Evolutionary conservation across 2,888 invertebrate species (phyloP).

Genomic region (Diloba caeruleocephala): DNA sequence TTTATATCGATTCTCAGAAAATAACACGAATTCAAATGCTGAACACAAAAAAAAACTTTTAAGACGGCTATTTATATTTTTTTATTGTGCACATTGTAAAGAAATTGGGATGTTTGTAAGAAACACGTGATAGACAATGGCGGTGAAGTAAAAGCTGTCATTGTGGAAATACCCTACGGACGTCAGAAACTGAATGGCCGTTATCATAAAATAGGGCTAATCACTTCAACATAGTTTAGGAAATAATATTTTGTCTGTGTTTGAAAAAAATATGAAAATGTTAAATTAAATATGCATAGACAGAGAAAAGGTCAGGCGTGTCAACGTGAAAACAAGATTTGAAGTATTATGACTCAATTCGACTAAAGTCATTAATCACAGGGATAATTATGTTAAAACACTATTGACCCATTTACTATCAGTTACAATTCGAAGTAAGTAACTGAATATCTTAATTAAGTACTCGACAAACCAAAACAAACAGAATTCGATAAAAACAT

Average conservation of each 20-base stretch:
- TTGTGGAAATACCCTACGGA: constrained; percentile 56
- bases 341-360: too few relatives aligned
- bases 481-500: constrained; percentile 69
- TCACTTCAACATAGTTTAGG: constrained; percentile 16
- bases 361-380: neutral
- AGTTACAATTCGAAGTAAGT: constrained; percentile 9
- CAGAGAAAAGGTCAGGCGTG: too few relatives aligned
- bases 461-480: constrained; percentile 64
- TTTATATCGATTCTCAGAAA: constrained; percentile 50
- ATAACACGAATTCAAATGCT: constrained; percentile 27
- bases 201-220: constrained; percentile 36
- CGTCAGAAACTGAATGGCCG: constrained; percentile 44
- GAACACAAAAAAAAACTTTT: constrained; percentile 43
- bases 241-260: neutral
- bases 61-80: constrained; percentile 25
- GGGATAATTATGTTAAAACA: neutral
- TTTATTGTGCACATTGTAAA: constrained; percentile 58
- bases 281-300: too few relatives aligned
- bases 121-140: constrained; percentile 72
- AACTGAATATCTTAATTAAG: constrained; percentile 48
- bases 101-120: constrained; percentile 68
- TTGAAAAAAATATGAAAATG: neutral
- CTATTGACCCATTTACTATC: constrained; percentile 5
- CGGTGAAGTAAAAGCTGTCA: constrained; percentile 58
- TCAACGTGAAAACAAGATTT: too few relatives aligned